Base-by-base conservation (phyloP, 2,888 invertebrate species). In the Tetragonisca angustula region DNA sequence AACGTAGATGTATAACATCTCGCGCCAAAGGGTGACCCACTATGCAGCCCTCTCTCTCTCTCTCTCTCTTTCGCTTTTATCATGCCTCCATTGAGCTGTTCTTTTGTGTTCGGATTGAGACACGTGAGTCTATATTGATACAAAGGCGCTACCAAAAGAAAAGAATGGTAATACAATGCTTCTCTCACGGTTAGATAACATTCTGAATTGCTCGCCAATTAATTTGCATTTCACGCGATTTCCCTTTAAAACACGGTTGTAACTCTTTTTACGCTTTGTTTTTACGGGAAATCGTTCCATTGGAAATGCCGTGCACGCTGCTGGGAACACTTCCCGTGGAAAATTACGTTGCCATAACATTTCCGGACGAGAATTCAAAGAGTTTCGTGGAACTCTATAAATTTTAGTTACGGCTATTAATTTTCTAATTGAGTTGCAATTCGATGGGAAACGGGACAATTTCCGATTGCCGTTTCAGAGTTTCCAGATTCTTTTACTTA, bases 11-110 rank as follows among this genome's bases (percentile, higher is more conserved):
- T 77, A 77, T 59, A 80, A 80, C 75, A 52, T 74, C 67, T 80
- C 77, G 74, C 61, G 82, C 64, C 71, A 77, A 80, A 85, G 64
- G 71, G 61, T 85, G 85, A 85, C 85, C 85, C 21, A 78, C 75
- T 83, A 80, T 74, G 9, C 72, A 24, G 52, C 76, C n/a, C 11
- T 24, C 67, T 49, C 72, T 61, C 52, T 65, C n/a, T 15, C n/a
- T 56, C n/a, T 56, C 17, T 61, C 61, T 27, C 19, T 32, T 27
- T 15, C 27, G 69, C 62, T 69, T 79, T 65, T 74, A 36, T 69
- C 56, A 24, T 32, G 70, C 27, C 56, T 65, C 59, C 36, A 68
- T 84, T 82, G 32, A 79, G 74, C 17, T 56, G 32, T 32, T 52
- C 67, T 65, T 83, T 77, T 81, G 73, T 84, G 67, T 67, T 64